These are phyloP conservation scores for Erpornis zantholeuca DNA, from an alignment of 2,113 vertebrate species.

Conservation along the genomic window DNA sequence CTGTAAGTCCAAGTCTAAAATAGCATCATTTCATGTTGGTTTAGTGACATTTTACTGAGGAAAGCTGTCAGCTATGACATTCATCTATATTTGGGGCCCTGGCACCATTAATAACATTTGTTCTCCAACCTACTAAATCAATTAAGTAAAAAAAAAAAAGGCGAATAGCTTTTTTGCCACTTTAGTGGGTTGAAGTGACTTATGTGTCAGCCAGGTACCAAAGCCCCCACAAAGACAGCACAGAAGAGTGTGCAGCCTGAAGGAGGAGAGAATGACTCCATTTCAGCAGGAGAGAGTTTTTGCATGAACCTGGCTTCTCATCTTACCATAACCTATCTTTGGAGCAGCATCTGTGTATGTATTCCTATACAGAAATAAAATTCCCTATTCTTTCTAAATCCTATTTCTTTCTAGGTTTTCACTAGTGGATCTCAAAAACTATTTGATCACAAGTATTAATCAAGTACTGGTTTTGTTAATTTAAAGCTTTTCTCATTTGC, in stretches of 20 bases:
- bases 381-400: neutral
- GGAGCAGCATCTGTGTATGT: neutral
- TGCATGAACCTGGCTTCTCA: neutral
- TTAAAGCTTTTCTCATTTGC: neutral
- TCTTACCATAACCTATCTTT: constrained; percentile 11
- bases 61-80: constrained; percentile 19
- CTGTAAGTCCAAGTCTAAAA: neutral
- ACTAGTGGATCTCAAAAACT: neutral
- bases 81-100: neutral
- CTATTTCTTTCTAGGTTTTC: neutral
- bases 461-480: neutral
- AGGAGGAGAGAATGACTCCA: neutral
- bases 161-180: neutral
- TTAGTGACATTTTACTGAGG: constrained; percentile 29
- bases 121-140: neutral
- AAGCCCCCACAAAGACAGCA: neutral
- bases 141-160: neutral
- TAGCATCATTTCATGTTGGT: neutral
- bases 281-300: neutral
- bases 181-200: neutral
- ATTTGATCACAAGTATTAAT: neutral
- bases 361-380: neutral
- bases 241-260: neutral
- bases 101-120: neutral
- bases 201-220: neutral